Evolutionary conservation across 2,888 invertebrate species (phyloP).

Genomic region (Macaria notata): DNA sequence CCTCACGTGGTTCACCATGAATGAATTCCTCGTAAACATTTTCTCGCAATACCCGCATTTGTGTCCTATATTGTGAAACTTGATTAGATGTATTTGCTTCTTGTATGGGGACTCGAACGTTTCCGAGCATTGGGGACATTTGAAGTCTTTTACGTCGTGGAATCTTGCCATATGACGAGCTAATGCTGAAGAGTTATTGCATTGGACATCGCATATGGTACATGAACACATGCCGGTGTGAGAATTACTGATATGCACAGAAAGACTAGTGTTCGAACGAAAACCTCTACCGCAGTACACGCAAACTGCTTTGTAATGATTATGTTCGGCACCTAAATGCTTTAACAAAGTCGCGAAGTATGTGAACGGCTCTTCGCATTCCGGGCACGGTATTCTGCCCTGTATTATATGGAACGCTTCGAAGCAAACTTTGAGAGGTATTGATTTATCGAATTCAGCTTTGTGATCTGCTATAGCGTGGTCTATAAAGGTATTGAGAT

Average conservation of each 20-base stretch:
- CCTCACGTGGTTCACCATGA: slow-evolving; percentile 70
- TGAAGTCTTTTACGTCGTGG: slow-evolving; percentile 67
- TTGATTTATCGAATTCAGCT: slow-evolving; percentile 62
- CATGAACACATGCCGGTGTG: slow-evolving; percentile 66
- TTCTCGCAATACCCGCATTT: slow-evolving; percentile 66
- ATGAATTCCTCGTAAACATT: slow-evolving; percentile 73
- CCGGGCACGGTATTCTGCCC: slow-evolving; percentile 66
- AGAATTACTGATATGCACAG: slow-evolving; percentile 62
- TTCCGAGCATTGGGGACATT: slow-evolving; percentile 68
- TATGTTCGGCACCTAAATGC: slow-evolving; percentile 68
- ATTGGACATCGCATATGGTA: slow-evolving; percentile 59
- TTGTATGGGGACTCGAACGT: slow-evolving; percentile 78
- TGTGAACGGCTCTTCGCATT: slow-evolving; percentile 59
- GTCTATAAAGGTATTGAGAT: slow-evolving; percentile 58
- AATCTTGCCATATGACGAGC: slow-evolving; percentile 65
- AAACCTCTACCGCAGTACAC: slow-evolving; percentile 70
- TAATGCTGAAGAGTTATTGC: slow-evolving; percentile 65
- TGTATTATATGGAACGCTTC: slow-evolving; percentile 63
- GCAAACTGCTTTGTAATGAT: slow-evolving; percentile 68
- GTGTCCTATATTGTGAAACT: slow-evolving; percentile 70
- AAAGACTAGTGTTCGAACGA: slow-evolving; percentile 58
- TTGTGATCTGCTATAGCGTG: slow-evolving; percentile 61
- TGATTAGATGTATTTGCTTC: slow-evolving; percentile 77
- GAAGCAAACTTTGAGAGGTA: slow-evolving; percentile 51
- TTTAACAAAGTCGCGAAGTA: slow-evolving; percentile 64